Conservation (phyloP, 2,797 vertebrate species). For the Octomys mimax region DNA sequence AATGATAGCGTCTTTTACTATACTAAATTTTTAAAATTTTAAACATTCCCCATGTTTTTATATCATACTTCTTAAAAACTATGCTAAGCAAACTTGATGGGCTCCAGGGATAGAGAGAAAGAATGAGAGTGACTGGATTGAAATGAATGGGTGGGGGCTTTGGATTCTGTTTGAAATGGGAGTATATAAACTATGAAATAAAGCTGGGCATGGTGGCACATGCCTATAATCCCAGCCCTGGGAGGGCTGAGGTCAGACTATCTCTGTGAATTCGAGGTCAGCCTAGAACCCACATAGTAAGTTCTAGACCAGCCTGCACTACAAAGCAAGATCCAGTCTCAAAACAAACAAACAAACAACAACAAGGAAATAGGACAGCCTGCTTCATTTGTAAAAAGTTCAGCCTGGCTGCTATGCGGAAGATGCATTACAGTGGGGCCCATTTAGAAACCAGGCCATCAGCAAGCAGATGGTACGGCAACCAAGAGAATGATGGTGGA, state of each 20-base stretch:
- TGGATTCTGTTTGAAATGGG: not conserved
- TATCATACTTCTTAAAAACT: not conserved
- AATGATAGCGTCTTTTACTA: not conserved
- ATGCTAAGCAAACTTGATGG: not conserved
- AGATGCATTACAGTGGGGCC: not conserved
- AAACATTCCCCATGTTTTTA: not conserved
- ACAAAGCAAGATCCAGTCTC: not conserved
- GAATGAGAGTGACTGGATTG: not conserved
- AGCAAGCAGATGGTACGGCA: accelerated
- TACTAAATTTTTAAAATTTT: not conserved
- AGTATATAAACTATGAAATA: not conserved
- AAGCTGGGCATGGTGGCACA: not conserved
- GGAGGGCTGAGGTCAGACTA: not conserved
- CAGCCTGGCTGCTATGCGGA: not conserved
- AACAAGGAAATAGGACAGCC: not conserved
- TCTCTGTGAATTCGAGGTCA: not conserved
- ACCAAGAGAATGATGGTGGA: not conserved
- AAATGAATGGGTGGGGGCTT: not conserved
- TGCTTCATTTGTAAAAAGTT: not conserved
- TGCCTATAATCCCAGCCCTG: not conserved
- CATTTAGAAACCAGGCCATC: not conserved
- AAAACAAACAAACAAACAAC: not conserved
- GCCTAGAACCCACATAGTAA: not conserved
- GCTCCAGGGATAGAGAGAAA: not conserved
- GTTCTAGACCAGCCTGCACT: not conserved